A percentile compares a stretch with the other conserved stretches of the same genome.
These are phyloP conservation scores for Sporophila hypoxantha DNA, from an alignment of 2,113 vertebrate species.

Conservation along the genomic window DNA sequence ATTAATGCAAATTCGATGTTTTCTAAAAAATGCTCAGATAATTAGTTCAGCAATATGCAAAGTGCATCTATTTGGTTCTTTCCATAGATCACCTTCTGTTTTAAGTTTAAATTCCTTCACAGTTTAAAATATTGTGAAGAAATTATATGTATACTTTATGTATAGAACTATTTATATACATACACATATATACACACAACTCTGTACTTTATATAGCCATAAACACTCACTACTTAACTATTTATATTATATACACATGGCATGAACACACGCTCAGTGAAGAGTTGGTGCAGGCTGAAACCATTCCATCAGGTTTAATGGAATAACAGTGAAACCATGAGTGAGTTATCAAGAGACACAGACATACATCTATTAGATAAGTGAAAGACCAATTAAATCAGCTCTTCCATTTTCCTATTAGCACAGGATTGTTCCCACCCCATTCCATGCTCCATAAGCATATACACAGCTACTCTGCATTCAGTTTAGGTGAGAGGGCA, in stretches of 20 bases:
- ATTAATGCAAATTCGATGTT: conserved; percentile 54
- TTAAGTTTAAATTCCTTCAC: conserved; percentile 73
- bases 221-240: conserved; percentile 57
- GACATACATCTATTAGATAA: conserved; percentile 31
- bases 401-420: conserved; percentile 5
- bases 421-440: conserved; percentile 17
- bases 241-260: conserved; percentile 59
- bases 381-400: conserved; percentile 26
- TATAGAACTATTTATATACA: conserved; percentile 70
- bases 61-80: conserved; percentile 71
- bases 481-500: conserved; percentile 48
- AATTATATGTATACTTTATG: conserved; percentile 68
- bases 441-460: conserved; percentile 32
- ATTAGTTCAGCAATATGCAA: conserved; percentile 60
- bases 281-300: conserved; percentile 55
- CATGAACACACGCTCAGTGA: conserved; percentile 53
- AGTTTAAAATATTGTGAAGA: conserved; percentile 83
- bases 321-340: conserved; percentile 48
- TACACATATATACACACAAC: conserved; percentile 71
- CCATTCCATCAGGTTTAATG: conserved; percentile 51
- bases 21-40: conserved; percentile 67
- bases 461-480: background rate
- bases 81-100: conserved; percentile 63
- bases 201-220: conserved; percentile 63
- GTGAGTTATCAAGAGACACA: conserved; percentile 36